phyloP scores from a whole-genome alignment of 2,888 invertebrate genomes.

The Stramonita haemastoma region DNA sequence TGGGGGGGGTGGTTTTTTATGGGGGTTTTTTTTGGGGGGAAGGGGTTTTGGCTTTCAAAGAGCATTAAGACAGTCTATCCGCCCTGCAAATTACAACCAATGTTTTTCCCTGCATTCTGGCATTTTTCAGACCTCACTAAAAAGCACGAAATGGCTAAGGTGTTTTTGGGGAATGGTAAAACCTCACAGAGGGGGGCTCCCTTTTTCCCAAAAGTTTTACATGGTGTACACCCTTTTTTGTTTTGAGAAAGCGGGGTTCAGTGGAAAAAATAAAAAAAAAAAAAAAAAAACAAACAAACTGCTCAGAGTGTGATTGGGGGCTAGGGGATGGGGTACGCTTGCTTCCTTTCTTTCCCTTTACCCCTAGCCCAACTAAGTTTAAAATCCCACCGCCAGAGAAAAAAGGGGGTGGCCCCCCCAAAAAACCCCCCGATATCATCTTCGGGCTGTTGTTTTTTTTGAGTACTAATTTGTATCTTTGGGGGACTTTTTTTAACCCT shows the following conservation, averaged over 20 bases:
- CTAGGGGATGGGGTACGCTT: background rate
- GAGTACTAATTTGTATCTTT: background rate
- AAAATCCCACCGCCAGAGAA: too few relatives aligned
- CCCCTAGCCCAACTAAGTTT: too few relatives aligned
- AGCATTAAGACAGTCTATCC: background rate
- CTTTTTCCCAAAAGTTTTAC: background rate
- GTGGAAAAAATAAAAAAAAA: too few relatives aligned
- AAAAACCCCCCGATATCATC: background rate
- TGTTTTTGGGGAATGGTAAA: background rate
- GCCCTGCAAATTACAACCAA: too few relatives aligned
- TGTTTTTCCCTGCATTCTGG: too few relatives aligned
- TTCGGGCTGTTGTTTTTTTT: background rate
- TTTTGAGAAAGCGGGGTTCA: background rate
- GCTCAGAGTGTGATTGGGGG: background rate
- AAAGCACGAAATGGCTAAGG: background rate
- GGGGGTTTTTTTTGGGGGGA: too few relatives aligned
- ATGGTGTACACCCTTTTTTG: background rate
- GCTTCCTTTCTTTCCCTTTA: too few relatives aligned
- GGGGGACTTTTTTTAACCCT: too few relatives aligned
- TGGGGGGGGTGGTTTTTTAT: too few relatives aligned
- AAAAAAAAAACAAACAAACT: too few relatives aligned
- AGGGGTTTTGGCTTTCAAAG: too few relatives aligned
- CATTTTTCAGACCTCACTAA: slow-evolving; percentile 8
- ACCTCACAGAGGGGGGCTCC: background rate
- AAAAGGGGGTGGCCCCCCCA: too few relatives aligned